Evolutionary conservation across 2,888 invertebrate genomes (phyloP).

Genomic region (Beris morrisii): DNA sequence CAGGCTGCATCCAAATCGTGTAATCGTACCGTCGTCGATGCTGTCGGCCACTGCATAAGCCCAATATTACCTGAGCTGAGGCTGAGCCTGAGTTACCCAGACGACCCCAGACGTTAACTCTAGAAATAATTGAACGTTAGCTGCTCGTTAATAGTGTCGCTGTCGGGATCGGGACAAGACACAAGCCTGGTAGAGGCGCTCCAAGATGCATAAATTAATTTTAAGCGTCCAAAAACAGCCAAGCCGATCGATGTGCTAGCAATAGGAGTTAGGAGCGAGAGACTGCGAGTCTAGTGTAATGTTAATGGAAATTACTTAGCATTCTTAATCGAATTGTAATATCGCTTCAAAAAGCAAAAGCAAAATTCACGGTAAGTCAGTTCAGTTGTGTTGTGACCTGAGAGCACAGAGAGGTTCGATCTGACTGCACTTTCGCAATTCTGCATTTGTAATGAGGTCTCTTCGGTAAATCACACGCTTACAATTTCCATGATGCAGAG

Average conservation of each 20-base stretch:
- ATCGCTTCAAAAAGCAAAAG: constrained; percentile 23
- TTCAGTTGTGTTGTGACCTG: constrained; percentile 15
- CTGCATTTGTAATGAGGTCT: constrained; percentile 32
- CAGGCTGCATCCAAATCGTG: too few relatives aligned
- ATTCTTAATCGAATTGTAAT: constrained; percentile 33
- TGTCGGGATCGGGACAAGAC: constrained; percentile 17
- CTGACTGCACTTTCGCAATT: constrained; percentile 29
- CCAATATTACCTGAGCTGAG: constrained; percentile 3
- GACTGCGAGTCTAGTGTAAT: too few relatives aligned
- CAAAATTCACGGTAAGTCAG: constrained; percentile 26
- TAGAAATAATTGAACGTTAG: constrained; percentile 27
- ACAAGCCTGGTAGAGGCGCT: constrained; percentile 25
- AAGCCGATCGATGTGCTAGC: too few relatives aligned
- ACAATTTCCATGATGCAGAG: constrained; percentile 24
- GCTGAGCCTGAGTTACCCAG: neutral
- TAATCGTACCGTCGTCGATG: too few relatives aligned
- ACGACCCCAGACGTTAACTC: constrained; percentile 28
- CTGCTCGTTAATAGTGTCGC: constrained; percentile 30
- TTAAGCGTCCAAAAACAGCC: neutral
- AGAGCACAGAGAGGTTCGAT: constrained; percentile 26
- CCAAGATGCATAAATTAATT: constrained; percentile 32
- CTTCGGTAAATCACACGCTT: constrained; percentile 32
- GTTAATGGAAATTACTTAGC: constrained; percentile 32
- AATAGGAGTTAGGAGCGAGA: too few relatives aligned
- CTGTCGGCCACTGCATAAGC: too few relatives aligned